These are phyloP conservation scores for Gasteruption jaculator DNA, from an alignment of 2,888 invertebrate genomes.

Conservation along the genomic window DNA sequence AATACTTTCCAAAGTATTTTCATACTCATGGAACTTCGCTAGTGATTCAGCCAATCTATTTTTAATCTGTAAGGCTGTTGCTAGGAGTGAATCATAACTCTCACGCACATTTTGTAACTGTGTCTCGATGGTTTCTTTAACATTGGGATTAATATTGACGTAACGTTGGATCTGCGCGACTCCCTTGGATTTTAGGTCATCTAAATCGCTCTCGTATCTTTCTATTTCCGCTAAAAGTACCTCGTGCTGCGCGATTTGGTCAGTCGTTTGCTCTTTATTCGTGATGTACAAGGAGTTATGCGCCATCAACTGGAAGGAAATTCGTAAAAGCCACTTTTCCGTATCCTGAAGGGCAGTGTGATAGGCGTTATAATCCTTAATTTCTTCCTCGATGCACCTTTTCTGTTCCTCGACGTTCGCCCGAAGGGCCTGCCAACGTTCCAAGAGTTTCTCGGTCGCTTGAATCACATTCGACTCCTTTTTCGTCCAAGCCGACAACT, in stretches of 20 bases:
- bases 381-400: slow-evolving; percentile 71
- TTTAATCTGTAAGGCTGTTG: slow-evolving; percentile 88
- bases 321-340: slow-evolving; percentile 92
- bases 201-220: slow-evolving; percentile 75
- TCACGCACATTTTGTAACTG: slow-evolving; percentile 89
- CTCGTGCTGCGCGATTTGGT: slow-evolving; percentile 87
- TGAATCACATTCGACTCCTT: slow-evolving; percentile 63
- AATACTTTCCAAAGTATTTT: slow-evolving; percentile 82
- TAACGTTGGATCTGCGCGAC: slow-evolving; percentile 80
- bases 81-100: slow-evolving; percentile 83
- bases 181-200: slow-evolving; percentile 79
- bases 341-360: slow-evolving; percentile 88
- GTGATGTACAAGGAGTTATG: slow-evolving; percentile 92
- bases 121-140: slow-evolving; percentile 74
- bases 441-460: slow-evolving; percentile 62
- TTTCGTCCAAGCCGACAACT: slow-evolving; percentile 71
- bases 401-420: slow-evolving; percentile 63
- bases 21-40: slow-evolving; percentile 90
- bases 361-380: slow-evolving; percentile 80
- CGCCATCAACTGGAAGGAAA: slow-evolving; percentile 93
- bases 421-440: slow-evolving; percentile 66
- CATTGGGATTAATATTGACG: slow-evolving; percentile 64
- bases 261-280: slow-evolving; percentile 84
- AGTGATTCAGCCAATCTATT: slow-evolving; percentile 82
- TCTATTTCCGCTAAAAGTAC: slow-evolving; percentile 71